Base-by-base conservation (phyloP, 2,797 vertebrate genomes). In the Natrix natrix region DNA sequence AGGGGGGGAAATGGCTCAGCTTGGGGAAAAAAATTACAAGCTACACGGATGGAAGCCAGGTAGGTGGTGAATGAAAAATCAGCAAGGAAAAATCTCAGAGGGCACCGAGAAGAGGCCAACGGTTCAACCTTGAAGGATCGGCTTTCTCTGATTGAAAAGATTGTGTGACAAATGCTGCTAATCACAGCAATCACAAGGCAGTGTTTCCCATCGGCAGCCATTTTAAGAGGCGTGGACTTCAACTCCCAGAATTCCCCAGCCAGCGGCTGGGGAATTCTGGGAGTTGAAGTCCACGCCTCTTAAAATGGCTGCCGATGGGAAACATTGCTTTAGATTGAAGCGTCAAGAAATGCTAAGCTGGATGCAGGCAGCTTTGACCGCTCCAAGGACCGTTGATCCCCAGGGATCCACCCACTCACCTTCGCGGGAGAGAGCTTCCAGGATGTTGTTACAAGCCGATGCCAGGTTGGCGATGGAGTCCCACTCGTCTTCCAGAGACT, bases 401-500 rank as follows among this genome's bases (percentile, higher is more conserved):
- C 4, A 66, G 43, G 48, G 14, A 20, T 63, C 28, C 26, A 74
- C 37, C 66, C 32, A 32, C 63, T 16, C 28, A 99, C 99, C 99
- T 95, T 99, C 98, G 95, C 96, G 97, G 32, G 98, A 98, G 95
- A 99, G 97, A 3, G 98, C 98, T 95, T 99, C 98, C 94, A 99
- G 96, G 95, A 99, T 99, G 97, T 96, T 98, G 94, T 98, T 98
- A 95, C 99, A 99, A 87, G 98, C 98, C 0, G 98, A 98, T 14
- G 98, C 98, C 88, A 99, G 97, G 95, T 99, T 98, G 0, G 99
- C 98, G 74, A 99, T 99, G 90, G 98, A 99, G 97, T 98, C 98
- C 99, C 99, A 99, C 96, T 99, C 99, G 12, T 99, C 98, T 74
- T 99, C 98, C 2, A 98, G 97, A 0, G 98, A 97, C 43, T 99